These are phyloP conservation scores for Chiridota heheva DNA, from an alignment of 35 echinoderm and acorn worm genomes.

Conservation along the genomic window DNA sequence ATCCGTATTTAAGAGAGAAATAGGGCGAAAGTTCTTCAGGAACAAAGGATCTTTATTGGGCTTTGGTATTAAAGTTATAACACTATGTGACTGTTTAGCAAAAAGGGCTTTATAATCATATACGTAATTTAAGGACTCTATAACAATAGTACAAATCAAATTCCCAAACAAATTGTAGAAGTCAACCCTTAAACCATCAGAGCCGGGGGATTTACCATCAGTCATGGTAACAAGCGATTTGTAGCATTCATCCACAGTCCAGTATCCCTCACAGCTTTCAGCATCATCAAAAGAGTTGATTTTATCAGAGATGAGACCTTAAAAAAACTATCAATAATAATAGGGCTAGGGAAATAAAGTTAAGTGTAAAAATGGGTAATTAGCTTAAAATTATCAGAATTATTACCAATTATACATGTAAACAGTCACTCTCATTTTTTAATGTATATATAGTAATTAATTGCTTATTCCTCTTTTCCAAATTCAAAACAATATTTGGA, in stretches of 20 bases:
- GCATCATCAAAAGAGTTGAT: neutral
- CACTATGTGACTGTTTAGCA: neutral
- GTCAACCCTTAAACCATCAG: constrained; percentile 18
- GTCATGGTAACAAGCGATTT: neutral
- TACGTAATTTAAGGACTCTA: neutral
- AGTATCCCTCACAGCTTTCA: constrained; percentile 7
- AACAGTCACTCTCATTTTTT: neutral
- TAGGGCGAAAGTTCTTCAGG: neutral
- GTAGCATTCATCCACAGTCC: constrained; percentile 1
- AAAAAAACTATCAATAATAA: neutral
- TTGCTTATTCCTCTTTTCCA: neutral
- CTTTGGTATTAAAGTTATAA: neutral
- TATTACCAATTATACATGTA: neutral
- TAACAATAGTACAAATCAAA: constrained; percentile 3
- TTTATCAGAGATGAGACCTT: neutral
- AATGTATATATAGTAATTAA: neutral
- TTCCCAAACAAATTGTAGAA: constrained; percentile 18
- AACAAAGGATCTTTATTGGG: neutral
- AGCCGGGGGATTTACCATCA: constrained; percentile 30
- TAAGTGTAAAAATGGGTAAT: neutral
- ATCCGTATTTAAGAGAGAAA: neutral
- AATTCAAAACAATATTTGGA: constrained; percentile 16
- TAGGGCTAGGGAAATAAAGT: neutral
- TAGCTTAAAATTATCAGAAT: neutral
- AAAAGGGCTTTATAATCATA: neutral